Percentiles rank a stretch among this genome's conserved stretches.
These are phyloP conservation scores for Trichechus manatus DNA, from an alignment of 2,113 vertebrate genomes.

Conservation along the genomic window DNA sequence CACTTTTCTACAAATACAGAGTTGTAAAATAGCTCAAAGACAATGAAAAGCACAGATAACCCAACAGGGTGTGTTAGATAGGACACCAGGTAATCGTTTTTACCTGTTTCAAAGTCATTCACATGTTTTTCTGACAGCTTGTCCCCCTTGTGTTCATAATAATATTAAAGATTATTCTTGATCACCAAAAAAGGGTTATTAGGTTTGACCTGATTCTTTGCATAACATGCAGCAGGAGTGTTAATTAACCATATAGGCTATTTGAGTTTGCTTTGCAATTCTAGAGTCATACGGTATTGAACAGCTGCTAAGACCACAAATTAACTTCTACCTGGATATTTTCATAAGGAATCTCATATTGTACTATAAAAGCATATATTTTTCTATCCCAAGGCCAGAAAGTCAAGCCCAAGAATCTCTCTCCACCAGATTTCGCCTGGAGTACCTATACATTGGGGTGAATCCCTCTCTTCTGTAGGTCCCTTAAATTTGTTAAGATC, in stretches of 20 bases:
- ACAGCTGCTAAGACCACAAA: neutral
- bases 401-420: neutral
- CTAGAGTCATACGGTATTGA: neutral
- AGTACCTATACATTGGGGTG: neutral
- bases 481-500: neutral
- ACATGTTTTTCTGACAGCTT: neutral
- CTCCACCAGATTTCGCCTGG: neutral
- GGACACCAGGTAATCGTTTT: neutral
- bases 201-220: neutral
- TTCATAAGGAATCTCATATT: conserved; percentile 51
- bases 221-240: neutral
- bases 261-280: conserved; percentile 40
- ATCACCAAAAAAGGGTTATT: neutral
- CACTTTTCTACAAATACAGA: neutral
- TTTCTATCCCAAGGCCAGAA: neutral
- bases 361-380: neutral
- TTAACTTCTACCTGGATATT: conserved; percentile 36
- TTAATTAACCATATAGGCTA: neutral
- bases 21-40: neutral
- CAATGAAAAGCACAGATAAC: neutral
- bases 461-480: neutral
- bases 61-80: neutral
- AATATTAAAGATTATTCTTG: conserved; percentile 30
- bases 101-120: conserved; percentile 4
- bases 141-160: neutral